phyloP scores from a whole-genome alignment of 1,140 invertebrate species.

The Neodiprion pinetum region DNA sequence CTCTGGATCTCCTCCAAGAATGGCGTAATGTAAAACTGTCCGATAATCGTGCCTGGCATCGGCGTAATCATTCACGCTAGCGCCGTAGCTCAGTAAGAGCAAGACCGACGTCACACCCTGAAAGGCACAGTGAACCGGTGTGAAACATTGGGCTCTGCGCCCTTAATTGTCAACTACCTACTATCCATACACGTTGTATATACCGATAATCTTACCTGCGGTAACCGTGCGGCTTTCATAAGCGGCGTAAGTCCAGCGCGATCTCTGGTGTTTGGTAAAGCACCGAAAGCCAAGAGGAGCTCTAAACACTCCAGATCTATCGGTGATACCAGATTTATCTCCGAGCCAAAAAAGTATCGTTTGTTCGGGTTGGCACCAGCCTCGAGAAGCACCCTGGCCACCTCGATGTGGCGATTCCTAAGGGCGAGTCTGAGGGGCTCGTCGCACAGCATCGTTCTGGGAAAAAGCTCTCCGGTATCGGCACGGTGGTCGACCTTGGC shows the following conservation, averaged over 20 bases:
- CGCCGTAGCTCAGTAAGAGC: conserved; percentile 78
- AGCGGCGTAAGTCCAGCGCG: conserved; percentile 84
- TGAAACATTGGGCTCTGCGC: not conserved
- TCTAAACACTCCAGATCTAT: conserved; percentile 82
- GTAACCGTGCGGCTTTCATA: conserved; percentile 84
- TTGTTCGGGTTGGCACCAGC: conserved; percentile 79
- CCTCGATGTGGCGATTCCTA: conserved; percentile 84
- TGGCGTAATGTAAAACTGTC: conserved; percentile 88
- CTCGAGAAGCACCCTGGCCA: conserved; percentile 72
- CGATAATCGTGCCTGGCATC: conserved; percentile 82
- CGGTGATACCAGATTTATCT: conserved; percentile 85
- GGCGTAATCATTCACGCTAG: conserved; percentile 83
- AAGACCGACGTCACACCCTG: conserved; percentile 81
- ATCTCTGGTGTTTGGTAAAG: conserved; percentile 85
- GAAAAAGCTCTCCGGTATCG: conserved; percentile 72
- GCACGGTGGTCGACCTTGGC: conserved; percentile 81
- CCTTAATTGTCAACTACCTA: not conserved
- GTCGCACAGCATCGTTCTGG: conserved; percentile 76
- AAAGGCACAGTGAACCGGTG: conserved; percentile 26
- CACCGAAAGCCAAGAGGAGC: conserved; percentile 82
- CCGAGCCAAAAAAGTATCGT: conserved; percentile 87
- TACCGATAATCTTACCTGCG: conserved; percentile 65
- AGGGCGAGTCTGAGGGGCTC: conserved; percentile 84
- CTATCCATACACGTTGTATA: not conserved
- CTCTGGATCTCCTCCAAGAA: conserved; percentile 78